These are phyloP conservation scores for Marmota flaviventris DNA, from an alignment of 2,113 vertebrate species.

Conservation along the genomic window DNA sequence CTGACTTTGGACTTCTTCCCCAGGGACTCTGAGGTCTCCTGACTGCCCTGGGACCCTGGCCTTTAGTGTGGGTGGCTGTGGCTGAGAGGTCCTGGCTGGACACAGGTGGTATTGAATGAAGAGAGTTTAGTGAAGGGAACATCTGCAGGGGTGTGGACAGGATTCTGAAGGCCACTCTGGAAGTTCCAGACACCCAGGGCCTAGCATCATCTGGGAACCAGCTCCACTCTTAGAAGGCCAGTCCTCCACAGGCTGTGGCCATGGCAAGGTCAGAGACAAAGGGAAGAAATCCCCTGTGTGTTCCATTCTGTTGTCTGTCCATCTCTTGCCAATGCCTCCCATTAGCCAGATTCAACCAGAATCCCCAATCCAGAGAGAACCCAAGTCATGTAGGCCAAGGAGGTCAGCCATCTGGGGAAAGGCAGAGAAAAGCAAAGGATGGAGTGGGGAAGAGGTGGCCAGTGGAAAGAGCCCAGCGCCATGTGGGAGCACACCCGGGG, in stretches of 20 bases:
- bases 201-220: background rate
- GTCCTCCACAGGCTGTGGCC: background rate
- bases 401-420: background rate
- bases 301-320: background rate
- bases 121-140: background rate
- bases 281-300: background rate
- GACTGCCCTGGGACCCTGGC: background rate
- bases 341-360: background rate
- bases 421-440: background rate
- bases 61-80: background rate
- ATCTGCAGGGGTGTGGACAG: background rate
- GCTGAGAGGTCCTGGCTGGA: background rate
- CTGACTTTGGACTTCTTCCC: background rate
- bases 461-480: background rate
- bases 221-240: background rate
- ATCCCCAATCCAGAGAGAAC: background rate
- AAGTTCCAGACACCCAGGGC: background rate
- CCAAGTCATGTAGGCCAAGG: too few species aligned
- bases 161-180: background rate
- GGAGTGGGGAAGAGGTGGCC: background rate
- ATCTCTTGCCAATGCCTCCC: background rate
- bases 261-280: background rate
- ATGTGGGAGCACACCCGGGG: fast-evolving
- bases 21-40: background rate
- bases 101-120: background rate